Base-by-base conservation (phyloP, 2,888 invertebrate species). In the Melolontha melolontha region DNA sequence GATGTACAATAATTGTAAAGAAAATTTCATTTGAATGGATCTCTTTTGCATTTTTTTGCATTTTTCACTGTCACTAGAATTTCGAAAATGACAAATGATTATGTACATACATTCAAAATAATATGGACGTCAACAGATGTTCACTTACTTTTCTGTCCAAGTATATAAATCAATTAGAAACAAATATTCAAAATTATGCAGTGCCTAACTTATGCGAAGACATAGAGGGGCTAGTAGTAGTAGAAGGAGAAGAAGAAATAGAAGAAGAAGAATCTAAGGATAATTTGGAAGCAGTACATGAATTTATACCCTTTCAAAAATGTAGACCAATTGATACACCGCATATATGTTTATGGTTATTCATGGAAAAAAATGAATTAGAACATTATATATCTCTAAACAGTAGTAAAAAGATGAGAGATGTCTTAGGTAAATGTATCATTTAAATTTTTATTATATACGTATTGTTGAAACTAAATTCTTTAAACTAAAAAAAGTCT, bases 301-400 rank as follows among this genome's bases (percentile, higher is more conserved):
- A 42, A 10, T 64, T 69, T n/a, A 54, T 47, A 39, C 64, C 66
- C 6, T 66, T 54, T 22, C 69, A 69, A 50, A 50, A 14, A 6
- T 12, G 40, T 22, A 59, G 54, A 14, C 39, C 44, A 6, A 40
- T 57, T 14, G 47, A 71, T 34, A 27, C 57, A 65, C 80, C 82
- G 4, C 72, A 71, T 70, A 68, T 79, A 41, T 77, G 78, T 29
- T 68, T 77, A 5, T 81, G 79, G 80, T 74, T 76, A 4, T 82
- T 78, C 69, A 72, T 81, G 74, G 71, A 71, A 7, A 71, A 80
- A 71, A 47, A 72, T 10, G 79, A 80, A 65, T 69, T 81, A 16
- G 69, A 75, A 55, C 47, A 72, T 16, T 72, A 81, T 27, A 40
- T 79, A 65, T 62, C 72, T 7, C 42, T 78, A 6, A 69, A 73